Percentiles rank a stretch among this genome's conserved stretches.
Evolutionary conservation across 2,888 invertebrate species (phyloP).

Genomic region (Malachius bipustulatus): DNA sequence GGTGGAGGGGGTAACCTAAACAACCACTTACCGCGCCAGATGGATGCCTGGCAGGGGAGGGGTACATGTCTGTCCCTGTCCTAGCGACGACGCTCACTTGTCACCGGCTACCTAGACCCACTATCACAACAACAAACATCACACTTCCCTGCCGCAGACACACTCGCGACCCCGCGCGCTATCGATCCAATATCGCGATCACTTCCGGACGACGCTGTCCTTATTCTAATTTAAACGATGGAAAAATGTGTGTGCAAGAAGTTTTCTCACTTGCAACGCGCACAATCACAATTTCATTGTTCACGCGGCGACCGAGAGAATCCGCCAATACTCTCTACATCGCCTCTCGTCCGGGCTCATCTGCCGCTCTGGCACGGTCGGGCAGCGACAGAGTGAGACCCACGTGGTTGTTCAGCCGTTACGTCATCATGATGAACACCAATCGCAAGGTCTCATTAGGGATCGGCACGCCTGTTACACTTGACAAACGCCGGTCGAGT

Average conservation of each 20-base stretch:
- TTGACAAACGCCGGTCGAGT: too few relatives aligned
- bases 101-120: constrained; percentile 22
- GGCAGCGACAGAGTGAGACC: constrained; percentile 26
- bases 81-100: constrained; percentile 15
- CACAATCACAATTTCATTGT: constrained; percentile 32
- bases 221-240: constrained; percentile 20
- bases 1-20: constrained; percentile 18
- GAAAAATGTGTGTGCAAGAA: constrained; percentile 20
- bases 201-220: constrained; percentile 14
- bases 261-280: constrained; percentile 24
- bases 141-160: too few relatives aligned
- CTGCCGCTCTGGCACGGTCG: constrained; percentile 27
- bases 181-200: too few relatives aligned
- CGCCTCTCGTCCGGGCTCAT: constrained; percentile 25
- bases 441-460: too few relatives aligned
- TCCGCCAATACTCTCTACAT: too few relatives aligned
- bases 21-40: constrained; percentile 56
- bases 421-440: constrained; percentile 26
- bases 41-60: constrained; percentile 65
- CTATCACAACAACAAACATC: constrained; percentile 13
- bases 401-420: constrained; percentile 32
- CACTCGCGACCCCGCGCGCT: too few relatives aligned
- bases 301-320: constrained; percentile 21
- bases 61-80: constrained; percentile 47
- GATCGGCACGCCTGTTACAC: too few relatives aligned